Conservation (phyloP, 2,888 invertebrate species). For the Drosophila mimica region DNA sequence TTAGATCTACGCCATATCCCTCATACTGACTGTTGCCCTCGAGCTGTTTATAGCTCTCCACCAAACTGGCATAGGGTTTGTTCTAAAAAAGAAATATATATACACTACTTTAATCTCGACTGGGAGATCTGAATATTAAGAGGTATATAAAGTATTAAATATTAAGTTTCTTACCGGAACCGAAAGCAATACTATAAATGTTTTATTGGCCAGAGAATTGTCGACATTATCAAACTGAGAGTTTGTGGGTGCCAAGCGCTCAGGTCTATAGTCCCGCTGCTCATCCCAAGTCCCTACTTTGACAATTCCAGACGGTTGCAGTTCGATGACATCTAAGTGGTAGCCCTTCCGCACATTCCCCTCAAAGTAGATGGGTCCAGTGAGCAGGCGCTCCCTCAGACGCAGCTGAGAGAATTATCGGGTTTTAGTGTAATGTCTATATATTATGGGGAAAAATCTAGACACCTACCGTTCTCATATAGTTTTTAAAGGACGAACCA, state of each 20-base stretch:
- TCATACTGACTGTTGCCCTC: constrained; percentile 93
- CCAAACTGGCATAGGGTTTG: constrained; percentile 94
- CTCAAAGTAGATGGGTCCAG: constrained; percentile 92
- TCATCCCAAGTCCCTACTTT: constrained; percentile 91
- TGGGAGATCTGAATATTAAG: neutral
- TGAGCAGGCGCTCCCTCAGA: constrained; percentile 85
- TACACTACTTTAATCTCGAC: neutral
- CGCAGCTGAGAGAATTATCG: constrained; percentile 56
- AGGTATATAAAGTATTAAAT: neutral
- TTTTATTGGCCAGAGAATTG: constrained; percentile 89
- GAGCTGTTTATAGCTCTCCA: constrained; percentile 88
- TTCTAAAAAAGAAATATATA: constrained; percentile 78
- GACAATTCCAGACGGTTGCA: constrained; percentile 88
- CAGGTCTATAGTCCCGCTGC: constrained; percentile 87
- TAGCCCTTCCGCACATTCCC: constrained; percentile 91
- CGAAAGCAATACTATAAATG: constrained; percentile 89
- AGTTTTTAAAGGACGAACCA: constrained; percentile 93
- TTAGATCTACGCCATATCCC: constrained; percentile 95
- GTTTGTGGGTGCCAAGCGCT: constrained; percentile 85
- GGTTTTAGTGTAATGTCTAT: neutral
- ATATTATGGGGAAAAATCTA: neutral
- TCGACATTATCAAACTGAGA: constrained; percentile 86
- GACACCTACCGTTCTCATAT: constrained; percentile 86
- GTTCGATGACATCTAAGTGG: constrained; percentile 88
- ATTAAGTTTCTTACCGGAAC: constrained; percentile 86